Conservation (phyloP, 2,888 invertebrate genomes). For the Saturnia pavonia region DNA sequence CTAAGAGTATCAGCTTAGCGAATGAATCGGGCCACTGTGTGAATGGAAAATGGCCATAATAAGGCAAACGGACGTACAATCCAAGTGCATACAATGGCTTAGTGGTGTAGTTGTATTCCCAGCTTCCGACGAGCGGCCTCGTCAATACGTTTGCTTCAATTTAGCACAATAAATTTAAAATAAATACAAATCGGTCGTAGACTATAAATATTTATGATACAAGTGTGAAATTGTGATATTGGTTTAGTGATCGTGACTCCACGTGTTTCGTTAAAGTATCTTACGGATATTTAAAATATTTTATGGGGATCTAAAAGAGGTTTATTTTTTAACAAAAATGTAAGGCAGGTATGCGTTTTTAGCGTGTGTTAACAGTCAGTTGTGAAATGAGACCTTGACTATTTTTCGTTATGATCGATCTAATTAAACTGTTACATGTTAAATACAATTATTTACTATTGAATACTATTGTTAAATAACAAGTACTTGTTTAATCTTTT, state of each 20-base stretch:
- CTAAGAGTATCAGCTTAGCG: slow-evolving; percentile 33
- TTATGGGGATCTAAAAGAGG: background rate
- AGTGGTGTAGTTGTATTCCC: slow-evolving; percentile 73
- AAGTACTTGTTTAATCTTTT: slow-evolving; percentile 39
- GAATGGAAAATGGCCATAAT: slow-evolving; percentile 77
- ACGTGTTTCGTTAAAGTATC: slow-evolving; percentile 12
- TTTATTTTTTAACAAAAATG: slow-evolving; percentile 12
- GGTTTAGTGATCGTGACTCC: slow-evolving; percentile 31
- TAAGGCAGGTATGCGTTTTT: slow-evolving; percentile 25
- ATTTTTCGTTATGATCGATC: slow-evolving; percentile 48
- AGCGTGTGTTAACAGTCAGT: slow-evolving; percentile 41
- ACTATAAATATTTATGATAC: slow-evolving; percentile 35
- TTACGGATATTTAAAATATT: slow-evolving; percentile 1
- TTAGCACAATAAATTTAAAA: slow-evolving; percentile 41
- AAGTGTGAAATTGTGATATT: slow-evolving; percentile 41
- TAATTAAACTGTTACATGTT: slow-evolving; percentile 46
- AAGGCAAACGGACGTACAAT: slow-evolving; percentile 73
- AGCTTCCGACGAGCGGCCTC: slow-evolving; percentile 75
- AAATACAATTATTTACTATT: too few relatives aligned
- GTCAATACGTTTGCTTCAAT: slow-evolving; percentile 45
- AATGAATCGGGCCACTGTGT: slow-evolving; percentile 68
- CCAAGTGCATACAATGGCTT: slow-evolving; percentile 81
- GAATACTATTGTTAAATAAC: too few relatives aligned
- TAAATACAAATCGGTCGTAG: slow-evolving; percentile 31
- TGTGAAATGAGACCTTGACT: slow-evolving; percentile 44